Evolutionary conservation across 2,888 invertebrate genomes (phyloP).

Genomic region (Diloba caeruleocephala): DNA sequence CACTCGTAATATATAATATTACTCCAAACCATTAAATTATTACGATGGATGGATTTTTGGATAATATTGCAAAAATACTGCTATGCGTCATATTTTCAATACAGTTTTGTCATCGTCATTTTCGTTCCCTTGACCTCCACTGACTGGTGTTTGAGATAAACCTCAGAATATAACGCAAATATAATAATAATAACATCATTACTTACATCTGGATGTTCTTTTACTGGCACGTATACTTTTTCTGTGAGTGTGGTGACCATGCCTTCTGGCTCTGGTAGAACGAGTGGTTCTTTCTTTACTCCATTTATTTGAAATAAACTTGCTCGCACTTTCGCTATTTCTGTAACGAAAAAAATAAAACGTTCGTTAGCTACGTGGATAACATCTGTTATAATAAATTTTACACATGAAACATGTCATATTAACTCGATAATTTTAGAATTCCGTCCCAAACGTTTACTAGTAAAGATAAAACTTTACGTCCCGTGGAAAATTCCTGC

Average conservation of each 20-base stretch:
- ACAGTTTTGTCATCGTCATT: constrained; percentile 25
- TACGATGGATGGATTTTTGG: neutral
- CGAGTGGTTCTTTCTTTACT: constrained; percentile 97
- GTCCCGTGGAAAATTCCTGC: constrained; percentile 62
- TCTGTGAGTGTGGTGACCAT: constrained; percentile 97
- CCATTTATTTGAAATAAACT: constrained; percentile 99
- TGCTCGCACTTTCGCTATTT: constrained; percentile 99
- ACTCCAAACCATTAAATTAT: constrained; percentile 1
- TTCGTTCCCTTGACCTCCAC: constrained; percentile 35
- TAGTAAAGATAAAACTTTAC: constrained; percentile 73
- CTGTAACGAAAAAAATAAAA: constrained; percentile 91
- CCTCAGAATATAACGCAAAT: constrained; percentile 21
- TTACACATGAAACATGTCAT: constrained; percentile 69
- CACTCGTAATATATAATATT: constrained; percentile 20
- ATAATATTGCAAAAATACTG: constrained; percentile 1
- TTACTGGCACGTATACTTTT: constrained; percentile 99
- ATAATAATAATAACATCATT: constrained; percentile 21
- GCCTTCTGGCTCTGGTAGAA: constrained; percentile 97
- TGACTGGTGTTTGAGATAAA: constrained; percentile 32
- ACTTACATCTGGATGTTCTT: constrained; percentile 99
- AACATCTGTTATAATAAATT: constrained; percentile 71
- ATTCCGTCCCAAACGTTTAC: constrained; percentile 69
- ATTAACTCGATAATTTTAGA: constrained; percentile 70
- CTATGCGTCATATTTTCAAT: constrained; percentile 19
- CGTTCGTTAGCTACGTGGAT: constrained; percentile 48